Evolutionary conservation across 2,888 invertebrate genomes (phyloP), one percentile per base, ranked within the genome.

Genomic region (Melipona bicolor): DNA sequence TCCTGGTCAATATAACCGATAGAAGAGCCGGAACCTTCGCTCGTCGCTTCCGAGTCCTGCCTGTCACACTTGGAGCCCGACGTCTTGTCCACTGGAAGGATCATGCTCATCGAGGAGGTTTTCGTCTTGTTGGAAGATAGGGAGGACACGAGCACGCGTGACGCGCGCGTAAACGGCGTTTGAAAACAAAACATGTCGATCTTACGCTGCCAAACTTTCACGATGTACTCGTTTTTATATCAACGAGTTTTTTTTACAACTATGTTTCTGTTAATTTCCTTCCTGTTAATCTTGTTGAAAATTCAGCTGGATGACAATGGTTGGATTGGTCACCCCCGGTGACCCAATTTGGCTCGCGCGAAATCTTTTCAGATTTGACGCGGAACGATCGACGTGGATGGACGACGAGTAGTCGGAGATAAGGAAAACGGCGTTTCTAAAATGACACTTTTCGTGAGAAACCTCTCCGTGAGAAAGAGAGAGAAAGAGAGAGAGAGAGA

Each of bases 111-210:
- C 36, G 89, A 72, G 62, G 83, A 72, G 56, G 88, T 67, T 56
- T 90, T 91, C 36, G 87, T 68, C 56, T 89, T 87, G 36, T 61
- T 74, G 27, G 89, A 78, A 3, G 91, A 76, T 54, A 90, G 49
- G 3, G 86, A 73, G 0, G 91, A 84, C 64, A 81, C 82, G 49
- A 88, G 79, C 70, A 90, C 90, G 54, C 93, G 92, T 73, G 94
- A 92, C 27, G 92, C 89, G 79, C 94, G 92, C 81, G 94, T 92
- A 81, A 94, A 95, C 72, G 94, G 94, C 82, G 94, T 94, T 88
- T 94, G 94, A 84, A 95, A 95, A 87, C 95, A 95, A 87, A 95
- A 95, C 95, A 95, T 95, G 72, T 68, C 86, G 79, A 50, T n/a
- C 36, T 54, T 27, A 27, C 13, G 17, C 17, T n/a, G 1, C 3